These are phyloP conservation scores for Pseudocheirus occidentalis DNA, from an alignment of 2,797 vertebrate species.

Conservation along the genomic window DNA sequence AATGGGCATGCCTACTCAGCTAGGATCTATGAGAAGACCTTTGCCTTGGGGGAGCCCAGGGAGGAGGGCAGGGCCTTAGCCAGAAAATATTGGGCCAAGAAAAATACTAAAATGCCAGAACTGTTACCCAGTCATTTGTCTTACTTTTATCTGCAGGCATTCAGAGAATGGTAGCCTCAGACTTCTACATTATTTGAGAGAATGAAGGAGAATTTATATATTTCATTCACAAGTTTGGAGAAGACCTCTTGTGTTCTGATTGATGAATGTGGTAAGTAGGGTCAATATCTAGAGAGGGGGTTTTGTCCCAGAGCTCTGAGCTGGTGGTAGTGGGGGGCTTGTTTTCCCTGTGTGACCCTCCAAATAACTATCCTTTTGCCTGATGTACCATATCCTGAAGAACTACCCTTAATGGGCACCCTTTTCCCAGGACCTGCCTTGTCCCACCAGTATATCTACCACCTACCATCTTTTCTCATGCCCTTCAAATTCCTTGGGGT, in stretches of 20 bases:
- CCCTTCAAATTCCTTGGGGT: neutral
- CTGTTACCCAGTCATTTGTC: neutral
- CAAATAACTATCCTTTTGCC: neutral
- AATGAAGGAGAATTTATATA: neutral
- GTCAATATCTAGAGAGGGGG: neutral
- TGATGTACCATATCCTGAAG: neutral
- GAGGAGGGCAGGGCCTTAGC: neutral
- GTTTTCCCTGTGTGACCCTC: neutral
- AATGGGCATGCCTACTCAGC: neutral
- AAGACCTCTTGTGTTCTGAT: neutral
- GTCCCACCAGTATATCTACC: neutral
- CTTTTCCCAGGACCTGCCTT: neutral
- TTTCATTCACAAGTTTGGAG: neutral
- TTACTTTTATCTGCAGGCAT: neutral
- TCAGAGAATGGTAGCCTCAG: neutral
- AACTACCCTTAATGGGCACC: neutral
- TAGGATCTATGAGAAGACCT: neutral
- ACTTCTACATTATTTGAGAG: neutral
- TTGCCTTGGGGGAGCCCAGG: neutral
- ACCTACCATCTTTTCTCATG: neutral
- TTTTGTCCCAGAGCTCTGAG: neutral
- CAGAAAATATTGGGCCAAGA: neutral
- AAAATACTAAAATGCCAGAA: neutral
- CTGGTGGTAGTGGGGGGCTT: neutral
- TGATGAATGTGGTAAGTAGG: neutral